A percentile compares a stretch with the other conserved stretches of the same genome.
phyloP scores from a whole-genome alignment of 1,140 invertebrate genomes.

The Triops cancriformis region DNA sequence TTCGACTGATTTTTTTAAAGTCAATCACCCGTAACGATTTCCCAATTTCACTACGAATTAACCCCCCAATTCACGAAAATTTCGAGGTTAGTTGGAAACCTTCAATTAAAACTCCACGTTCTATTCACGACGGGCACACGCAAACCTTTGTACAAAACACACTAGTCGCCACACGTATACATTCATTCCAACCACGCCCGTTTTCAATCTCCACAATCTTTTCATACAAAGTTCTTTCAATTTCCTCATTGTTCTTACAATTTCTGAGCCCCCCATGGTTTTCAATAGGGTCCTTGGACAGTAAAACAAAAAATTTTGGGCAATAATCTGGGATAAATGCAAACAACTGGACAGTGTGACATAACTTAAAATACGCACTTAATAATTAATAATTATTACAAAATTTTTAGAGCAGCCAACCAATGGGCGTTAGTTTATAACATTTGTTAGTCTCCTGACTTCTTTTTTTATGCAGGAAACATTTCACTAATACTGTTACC shows the following conservation, averaged over 20 bases:
- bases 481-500: constrained; percentile 3
- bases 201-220: background rate
- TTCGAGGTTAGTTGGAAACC: background rate
- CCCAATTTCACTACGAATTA: too few species aligned
- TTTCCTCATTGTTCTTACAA: background rate
- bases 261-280: background rate
- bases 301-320: background rate
- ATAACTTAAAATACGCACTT: background rate
- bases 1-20: too few species aligned
- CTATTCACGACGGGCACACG: background rate
- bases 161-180: background rate
- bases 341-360: background rate
- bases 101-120: background rate
- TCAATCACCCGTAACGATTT: too few species aligned
- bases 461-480: background rate
- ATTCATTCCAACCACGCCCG: background rate
- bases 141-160: constrained; percentile 12
- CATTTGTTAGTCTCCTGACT: background rate
- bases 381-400: background rate
- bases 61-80: background rate
- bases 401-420: background rate
- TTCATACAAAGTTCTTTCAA: background rate
- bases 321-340: background rate
- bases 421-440: background rate
- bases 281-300: background rate